These are phyloP conservation scores for Drosophila demipolita DNA, from an alignment of 2,888 invertebrate species.

Conservation along the genomic window DNA sequence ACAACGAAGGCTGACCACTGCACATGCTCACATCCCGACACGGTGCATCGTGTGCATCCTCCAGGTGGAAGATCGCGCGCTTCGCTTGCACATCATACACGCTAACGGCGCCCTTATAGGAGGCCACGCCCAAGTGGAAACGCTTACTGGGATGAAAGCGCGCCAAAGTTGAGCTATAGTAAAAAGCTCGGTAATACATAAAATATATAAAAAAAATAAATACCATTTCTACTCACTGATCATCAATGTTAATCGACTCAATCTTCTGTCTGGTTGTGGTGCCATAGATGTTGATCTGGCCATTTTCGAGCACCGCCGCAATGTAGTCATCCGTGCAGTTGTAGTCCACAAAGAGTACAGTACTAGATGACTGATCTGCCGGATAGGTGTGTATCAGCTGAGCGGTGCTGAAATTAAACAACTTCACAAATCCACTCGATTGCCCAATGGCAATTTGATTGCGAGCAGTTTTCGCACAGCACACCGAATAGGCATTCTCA, in stretches of 20 bases:
- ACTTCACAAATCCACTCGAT: slow-evolving; percentile 80
- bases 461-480: slow-evolving; percentile 79
- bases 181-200: background rate
- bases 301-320: slow-evolving; percentile 83
- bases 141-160: slow-evolving; percentile 84
- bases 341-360: slow-evolving; percentile 83
- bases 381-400: slow-evolving; percentile 80
- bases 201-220: background rate
- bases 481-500: slow-evolving; percentile 82
- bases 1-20: slow-evolving; percentile 72
- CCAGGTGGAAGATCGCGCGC: slow-evolving; percentile 73
- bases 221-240: slow-evolving; percentile 65
- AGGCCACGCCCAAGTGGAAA: slow-evolving; percentile 81
- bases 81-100: slow-evolving; percentile 83
- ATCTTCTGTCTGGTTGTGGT: slow-evolving; percentile 82
- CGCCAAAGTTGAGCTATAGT: slow-evolving; percentile 79
- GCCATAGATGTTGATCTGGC: slow-evolving; percentile 82
- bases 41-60: slow-evolving; percentile 82
- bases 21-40: slow-evolving; percentile 84
- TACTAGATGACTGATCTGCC: slow-evolving; percentile 74
- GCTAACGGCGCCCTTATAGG: slow-evolving; percentile 82
- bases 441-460: slow-evolving; percentile 83
- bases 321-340: slow-evolving; percentile 84
- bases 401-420: slow-evolving; percentile 79
- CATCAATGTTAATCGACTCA: slow-evolving; percentile 80